Evolutionary conservation across 2,113 vertebrate species (phyloP).

Genomic region (Xerus inauris): DNA sequence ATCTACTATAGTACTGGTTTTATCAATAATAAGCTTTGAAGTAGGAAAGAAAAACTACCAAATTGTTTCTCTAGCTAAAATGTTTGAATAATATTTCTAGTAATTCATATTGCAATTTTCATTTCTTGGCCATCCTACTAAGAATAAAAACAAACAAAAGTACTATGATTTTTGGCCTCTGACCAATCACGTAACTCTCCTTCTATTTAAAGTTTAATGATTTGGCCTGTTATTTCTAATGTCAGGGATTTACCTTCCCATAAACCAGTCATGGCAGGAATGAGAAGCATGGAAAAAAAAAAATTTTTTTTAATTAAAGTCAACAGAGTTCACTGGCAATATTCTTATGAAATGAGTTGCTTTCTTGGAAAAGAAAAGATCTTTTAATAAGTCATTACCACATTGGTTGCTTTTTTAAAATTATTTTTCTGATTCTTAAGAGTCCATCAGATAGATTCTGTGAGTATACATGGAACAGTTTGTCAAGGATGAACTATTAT

Average conservation of each 20-base stretch:
- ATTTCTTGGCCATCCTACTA: slow-evolving; percentile 38
- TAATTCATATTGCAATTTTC: background rate
- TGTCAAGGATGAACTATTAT: background rate
- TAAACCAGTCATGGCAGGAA: background rate
- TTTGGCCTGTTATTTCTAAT: slow-evolving; percentile 43
- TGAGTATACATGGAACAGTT: background rate
- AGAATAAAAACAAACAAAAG: slow-evolving; percentile 60
- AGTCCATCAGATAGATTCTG: background rate
- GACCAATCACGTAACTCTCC: slow-evolving; percentile 11
- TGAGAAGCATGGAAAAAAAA: background rate
- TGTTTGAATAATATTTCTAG: slow-evolving; percentile 57
- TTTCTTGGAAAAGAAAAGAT: slow-evolving; percentile 2
- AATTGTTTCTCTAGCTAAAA: slow-evolving; percentile 56
- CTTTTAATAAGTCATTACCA: slow-evolving; percentile 11
- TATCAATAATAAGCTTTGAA: slow-evolving; percentile 24
- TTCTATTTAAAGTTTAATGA: slow-evolving; percentile 43
- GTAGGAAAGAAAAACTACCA: background rate
- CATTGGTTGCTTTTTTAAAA: background rate
- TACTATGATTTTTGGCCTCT: slow-evolving; percentile 46
- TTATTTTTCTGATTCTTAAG: background rate
- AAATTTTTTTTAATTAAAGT: background rate
- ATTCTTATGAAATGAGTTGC: slow-evolving; percentile 12
- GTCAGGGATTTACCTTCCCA: slow-evolving; percentile 27
- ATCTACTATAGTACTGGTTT: background rate
- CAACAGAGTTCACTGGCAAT: background rate